A percentile compares a stretch with the other conserved stretches of the same genome.
These are phyloP conservation scores for Rhopalosiphum padi DNA, from an alignment of 1,140 invertebrate genomes.

Conservation along the genomic window DNA sequence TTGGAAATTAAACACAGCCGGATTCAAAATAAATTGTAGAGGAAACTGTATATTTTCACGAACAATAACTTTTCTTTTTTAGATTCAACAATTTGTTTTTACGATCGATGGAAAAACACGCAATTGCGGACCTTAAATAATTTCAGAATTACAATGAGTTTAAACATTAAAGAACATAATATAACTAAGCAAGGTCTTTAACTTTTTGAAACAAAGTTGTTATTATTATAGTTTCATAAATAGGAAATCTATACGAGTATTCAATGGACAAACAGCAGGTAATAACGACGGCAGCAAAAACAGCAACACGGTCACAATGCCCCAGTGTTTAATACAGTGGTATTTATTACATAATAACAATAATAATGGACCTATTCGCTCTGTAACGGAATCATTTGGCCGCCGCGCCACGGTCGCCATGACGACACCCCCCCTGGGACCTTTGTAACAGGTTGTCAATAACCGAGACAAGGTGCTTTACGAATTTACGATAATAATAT, in stretches of 20 bases:
- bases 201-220: too few species aligned
- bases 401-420: constrained; percentile 24
- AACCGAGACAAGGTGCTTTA: constrained; percentile 36
- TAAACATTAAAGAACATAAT: background rate
- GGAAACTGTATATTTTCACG: background rate
- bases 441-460: constrained; percentile 55
- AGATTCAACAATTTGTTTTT: too few species aligned
- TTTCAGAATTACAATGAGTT: too few species aligned
- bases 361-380: constrained; percentile 38
- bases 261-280: background rate
- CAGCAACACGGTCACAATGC: background rate
- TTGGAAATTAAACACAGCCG: background rate
- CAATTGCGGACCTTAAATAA: too few species aligned
- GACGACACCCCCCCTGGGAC: constrained; percentile 40
- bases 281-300: too few species aligned
- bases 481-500: constrained; percentile 17
- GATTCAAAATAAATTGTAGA: background rate
- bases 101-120: too few species aligned
- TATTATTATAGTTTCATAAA: background rate
- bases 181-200: background rate
- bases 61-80: too few species aligned
- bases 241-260: background rate
- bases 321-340: background rate
- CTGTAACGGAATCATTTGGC: background rate
- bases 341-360: constrained; percentile 27